Evolutionary conservation across 2,797 vertebrate genomes (phyloP).

Genomic region (Oceanodroma leucorhoa): DNA sequence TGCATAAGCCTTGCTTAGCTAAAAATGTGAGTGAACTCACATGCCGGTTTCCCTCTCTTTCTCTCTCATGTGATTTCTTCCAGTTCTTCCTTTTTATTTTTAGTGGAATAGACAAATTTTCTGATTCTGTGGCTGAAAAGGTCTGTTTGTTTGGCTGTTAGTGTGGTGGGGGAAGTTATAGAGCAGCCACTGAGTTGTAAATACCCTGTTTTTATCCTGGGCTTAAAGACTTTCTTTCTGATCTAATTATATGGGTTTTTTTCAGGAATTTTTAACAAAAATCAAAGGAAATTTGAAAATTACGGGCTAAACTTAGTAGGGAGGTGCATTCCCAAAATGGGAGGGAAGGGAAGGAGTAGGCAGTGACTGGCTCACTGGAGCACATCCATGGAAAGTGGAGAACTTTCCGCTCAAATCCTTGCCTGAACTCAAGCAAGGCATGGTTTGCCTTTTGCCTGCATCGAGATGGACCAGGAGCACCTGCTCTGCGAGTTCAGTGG

Average conservation of each 20-base stretch:
- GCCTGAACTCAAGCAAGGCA: too few species aligned
- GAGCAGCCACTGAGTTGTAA: background rate
- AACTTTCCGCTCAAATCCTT: background rate
- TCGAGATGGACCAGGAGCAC: accelerated
- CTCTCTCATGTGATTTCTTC: background rate
- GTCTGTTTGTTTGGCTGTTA: background rate
- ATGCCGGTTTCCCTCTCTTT: background rate
- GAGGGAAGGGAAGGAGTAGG: background rate
- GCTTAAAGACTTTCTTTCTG: background rate
- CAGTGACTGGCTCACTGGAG: background rate
- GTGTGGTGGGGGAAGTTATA: accelerated
- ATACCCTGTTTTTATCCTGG: background rate
- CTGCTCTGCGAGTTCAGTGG: accelerated
- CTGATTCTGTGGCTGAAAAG: background rate
- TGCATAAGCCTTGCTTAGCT: background rate
- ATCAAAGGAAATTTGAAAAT: background rate
- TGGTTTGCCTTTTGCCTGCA: background rate
- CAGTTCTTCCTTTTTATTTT: background rate
- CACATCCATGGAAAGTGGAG: accelerated
- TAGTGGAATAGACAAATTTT: background rate
- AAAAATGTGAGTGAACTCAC: background rate
- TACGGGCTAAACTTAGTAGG: background rate
- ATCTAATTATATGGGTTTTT: background rate
- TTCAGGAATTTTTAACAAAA: background rate
- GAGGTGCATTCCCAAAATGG: background rate